Evolutionary conservation across 2,888 invertebrate genomes (phyloP).

Genomic region (Drosophila demipolita): DNA sequence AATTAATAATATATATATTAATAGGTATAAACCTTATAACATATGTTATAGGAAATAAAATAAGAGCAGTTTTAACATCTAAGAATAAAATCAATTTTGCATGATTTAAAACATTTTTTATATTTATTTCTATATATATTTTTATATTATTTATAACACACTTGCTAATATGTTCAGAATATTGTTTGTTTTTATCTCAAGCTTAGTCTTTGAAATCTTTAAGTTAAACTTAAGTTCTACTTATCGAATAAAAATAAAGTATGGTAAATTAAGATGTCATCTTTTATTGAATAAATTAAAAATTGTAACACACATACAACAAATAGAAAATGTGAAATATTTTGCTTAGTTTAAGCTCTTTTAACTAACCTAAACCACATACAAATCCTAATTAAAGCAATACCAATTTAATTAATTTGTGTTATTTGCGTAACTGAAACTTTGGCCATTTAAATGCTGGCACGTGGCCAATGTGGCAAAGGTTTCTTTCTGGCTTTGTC

Average conservation of each 20-base stretch:
- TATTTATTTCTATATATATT: too few relatives aligned
- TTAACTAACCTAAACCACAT: neutral
- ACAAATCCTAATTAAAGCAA: neutral
- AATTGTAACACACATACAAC: neutral
- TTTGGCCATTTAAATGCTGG: slow-evolving; percentile 55
- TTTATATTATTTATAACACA: too few relatives aligned
- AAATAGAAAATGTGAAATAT: neutral
- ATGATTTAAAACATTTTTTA: too few relatives aligned
- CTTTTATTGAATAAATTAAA: neutral
- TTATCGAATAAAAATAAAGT: neutral
- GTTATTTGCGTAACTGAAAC: slow-evolving; percentile 48
- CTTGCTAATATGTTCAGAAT: neutral
- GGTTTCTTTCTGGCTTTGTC: slow-evolving; percentile 21
- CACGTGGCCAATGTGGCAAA: slow-evolving; percentile 49
- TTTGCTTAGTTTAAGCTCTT: neutral
- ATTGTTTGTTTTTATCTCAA: neutral
- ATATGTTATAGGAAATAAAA: neutral
- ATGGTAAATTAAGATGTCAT: neutral
- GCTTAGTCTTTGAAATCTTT: neutral
- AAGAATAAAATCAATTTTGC: too few relatives aligned
- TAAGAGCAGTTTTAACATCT: too few relatives aligned
- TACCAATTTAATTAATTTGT: slow-evolving; percentile 32
- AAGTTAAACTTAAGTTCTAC: neutral
- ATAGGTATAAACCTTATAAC: too few relatives aligned
- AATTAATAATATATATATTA: neutral